Conservation (phyloP, 2,888 invertebrate genomes). For the Rhodophaea formosa region DNA sequence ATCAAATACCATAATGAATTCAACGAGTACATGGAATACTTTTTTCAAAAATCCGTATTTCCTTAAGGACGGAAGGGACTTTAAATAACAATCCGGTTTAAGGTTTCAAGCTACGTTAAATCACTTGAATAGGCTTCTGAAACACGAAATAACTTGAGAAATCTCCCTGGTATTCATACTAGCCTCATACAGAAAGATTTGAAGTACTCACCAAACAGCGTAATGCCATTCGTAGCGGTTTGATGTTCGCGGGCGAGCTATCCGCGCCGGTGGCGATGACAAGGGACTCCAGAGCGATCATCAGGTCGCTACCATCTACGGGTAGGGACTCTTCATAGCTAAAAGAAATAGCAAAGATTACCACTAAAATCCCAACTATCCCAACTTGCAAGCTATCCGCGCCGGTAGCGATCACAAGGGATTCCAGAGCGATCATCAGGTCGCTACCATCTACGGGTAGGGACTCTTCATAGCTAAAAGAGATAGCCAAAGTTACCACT, state of each 20-base stretch:
- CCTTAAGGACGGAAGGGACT: no score
- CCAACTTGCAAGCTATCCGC: slow-evolving; percentile 47
- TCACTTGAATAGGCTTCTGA: no score
- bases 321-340: slow-evolving; percentile 85
- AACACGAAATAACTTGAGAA: no score
- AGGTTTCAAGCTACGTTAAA: no score
- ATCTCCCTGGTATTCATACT: no score
- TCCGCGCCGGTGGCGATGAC: slow-evolving; percentile 76
- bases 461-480: slow-evolving; percentile 34
- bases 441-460: slow-evolving; percentile 44
- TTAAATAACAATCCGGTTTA: no score
- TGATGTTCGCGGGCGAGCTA: slow-evolving; percentile 63
- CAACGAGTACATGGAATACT: no score
- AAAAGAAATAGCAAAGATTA: slow-evolving; percentile 30
- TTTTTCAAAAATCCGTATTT: no score
- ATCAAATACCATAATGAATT: no score
- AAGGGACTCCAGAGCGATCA: slow-evolving; percentile 85
- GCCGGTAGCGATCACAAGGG: slow-evolving; percentile 81
- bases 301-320: slow-evolving; percentile 83
- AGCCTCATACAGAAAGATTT: no score
- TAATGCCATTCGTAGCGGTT: slow-evolving; percentile 84
- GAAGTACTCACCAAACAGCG: slow-evolving; percentile 86
- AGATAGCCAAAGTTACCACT: no score
- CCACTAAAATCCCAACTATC: no score
- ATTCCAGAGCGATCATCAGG: slow-evolving; percentile 79